phyloP scores from a whole-genome alignment of 1,140 invertebrate genomes.

The Eurosta solidaginis region DNA sequence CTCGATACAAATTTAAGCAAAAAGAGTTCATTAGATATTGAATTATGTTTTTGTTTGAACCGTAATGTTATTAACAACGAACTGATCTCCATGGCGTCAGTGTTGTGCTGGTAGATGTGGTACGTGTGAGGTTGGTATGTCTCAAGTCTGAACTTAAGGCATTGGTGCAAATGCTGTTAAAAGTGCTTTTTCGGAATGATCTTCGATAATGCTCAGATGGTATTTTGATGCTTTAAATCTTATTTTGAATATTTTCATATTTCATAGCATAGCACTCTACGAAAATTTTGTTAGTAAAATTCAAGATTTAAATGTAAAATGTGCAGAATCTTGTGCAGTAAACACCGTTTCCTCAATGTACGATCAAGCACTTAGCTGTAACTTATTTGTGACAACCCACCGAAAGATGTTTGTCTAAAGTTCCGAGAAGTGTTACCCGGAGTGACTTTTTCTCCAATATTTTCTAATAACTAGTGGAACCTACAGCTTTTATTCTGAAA shows the following conservation, averaged over 20 bases:
- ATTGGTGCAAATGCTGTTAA: conserved; percentile 24
- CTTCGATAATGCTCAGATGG: not conserved
- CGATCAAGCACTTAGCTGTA: no score
- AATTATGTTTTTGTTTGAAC: not conserved
- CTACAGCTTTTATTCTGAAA: no score
- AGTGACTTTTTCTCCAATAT: no score
- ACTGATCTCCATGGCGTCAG: conserved; percentile 3
- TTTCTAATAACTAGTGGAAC: no score
- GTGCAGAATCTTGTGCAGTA: no score
- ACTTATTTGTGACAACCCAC: no score
- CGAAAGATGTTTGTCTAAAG: no score
- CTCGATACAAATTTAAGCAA: not conserved
- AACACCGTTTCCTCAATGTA: no score
- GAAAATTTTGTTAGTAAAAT: not conserved
- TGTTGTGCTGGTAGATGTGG: not conserved
- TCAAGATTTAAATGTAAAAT: no score
- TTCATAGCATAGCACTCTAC: not conserved
- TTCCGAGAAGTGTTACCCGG: no score
- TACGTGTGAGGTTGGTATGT: not conserved
- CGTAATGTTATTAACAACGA: conserved; percentile 20
- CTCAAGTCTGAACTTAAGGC: not conserved
- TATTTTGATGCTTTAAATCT: not conserved
- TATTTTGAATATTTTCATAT: no score
- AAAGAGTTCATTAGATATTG: not conserved
- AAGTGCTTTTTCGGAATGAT: not conserved